Percentiles rank a stretch among this genome's conserved stretches.
These are phyloP conservation scores for Monodelphis domestica DNA, from an alignment of 2,797 vertebrate genomes.

Conservation along the genomic window DNA sequence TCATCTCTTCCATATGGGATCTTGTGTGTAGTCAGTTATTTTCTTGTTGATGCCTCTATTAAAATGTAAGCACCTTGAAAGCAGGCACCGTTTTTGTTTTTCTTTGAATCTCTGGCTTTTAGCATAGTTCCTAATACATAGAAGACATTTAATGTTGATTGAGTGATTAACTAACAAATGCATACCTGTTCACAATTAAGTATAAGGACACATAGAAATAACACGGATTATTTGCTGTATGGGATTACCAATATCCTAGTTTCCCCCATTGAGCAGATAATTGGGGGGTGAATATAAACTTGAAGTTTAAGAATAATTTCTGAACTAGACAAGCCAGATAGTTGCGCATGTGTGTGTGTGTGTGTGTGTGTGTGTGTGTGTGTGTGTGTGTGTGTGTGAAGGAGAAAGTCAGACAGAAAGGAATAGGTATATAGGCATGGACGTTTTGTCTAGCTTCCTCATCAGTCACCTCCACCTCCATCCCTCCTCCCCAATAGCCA, in stretches of 20 bases:
- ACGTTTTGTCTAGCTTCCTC: neutral
- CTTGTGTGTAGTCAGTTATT: neutral
- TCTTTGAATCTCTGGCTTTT: constrained; percentile 8
- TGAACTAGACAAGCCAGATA: neutral
- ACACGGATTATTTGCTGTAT: neutral
- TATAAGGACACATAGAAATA: constrained; percentile 37
- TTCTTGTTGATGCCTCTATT: neutral
- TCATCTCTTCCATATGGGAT: neutral
- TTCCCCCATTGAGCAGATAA: constrained; percentile 17
- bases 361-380: neutral
- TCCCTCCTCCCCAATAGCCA: neutral
- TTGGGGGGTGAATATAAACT: neutral
- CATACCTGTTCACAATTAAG: neutral
- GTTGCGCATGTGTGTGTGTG: neutral
- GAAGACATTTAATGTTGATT: neutral
- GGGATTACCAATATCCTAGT: constrained; percentile 8
- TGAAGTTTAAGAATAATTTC: neutral
- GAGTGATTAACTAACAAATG: neutral
- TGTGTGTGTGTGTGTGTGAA: neutral
- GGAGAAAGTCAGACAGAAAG: neutral
- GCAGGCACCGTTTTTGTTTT: neutral
- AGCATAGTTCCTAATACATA: constrained; percentile 14
- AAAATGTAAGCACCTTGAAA: neutral
- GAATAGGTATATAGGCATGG: neutral
- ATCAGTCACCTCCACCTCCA: too few species aligned